Evolutionary conservation across 1,140 invertebrate genomes (phyloP), one percentile per base, ranked within the genome.

Genomic region (Cherax destructor): DNA sequence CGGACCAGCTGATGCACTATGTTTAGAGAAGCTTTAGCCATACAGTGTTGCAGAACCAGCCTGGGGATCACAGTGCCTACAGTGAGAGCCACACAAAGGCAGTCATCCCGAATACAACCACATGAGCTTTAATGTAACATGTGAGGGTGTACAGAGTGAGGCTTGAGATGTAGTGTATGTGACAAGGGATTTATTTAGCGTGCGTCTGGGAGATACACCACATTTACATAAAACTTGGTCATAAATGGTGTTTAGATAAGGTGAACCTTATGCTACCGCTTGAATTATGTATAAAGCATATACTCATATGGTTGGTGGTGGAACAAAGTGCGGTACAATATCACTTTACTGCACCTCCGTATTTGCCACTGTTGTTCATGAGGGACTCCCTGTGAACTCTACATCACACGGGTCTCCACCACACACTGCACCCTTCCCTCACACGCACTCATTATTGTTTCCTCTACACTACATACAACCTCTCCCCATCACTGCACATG

Each of bases 21-120:
- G 30, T 76, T 41, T 21, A 21, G 47, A 86, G n/a, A 86, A 74
- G 74, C 72, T 24, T 86, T 86, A 86, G 85, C 74, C n/a, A n/a
- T 56, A 59, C 85, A 86, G 2, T 74, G 85, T 50, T 56, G 41
- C 74, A 86, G 52, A 72, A 10, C 21, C 13, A 56, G 50, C 74
- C 24, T n/a, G 49, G 56, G n/a, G 79, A 81, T 30, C 21, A 56
- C 74, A 76, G n/a, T 30, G 74, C 52, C 72, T 50, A 50, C 78
- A 21, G 21, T 47, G 49, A 6, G 47, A 16, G 24, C 49, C 41
- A 69, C 30, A 50, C 61, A 13, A 65, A 18, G 21, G 11, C 61
- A 21, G 4, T 65, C 61, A 65, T 11, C 86, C 86, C 77, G 49
- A 30, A 30, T 41, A 79, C n/a, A 79, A 21, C 50, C 21, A 47